Conservation (phyloP, 2,113 vertebrate genomes). For the Phycodurus eques region DNA sequence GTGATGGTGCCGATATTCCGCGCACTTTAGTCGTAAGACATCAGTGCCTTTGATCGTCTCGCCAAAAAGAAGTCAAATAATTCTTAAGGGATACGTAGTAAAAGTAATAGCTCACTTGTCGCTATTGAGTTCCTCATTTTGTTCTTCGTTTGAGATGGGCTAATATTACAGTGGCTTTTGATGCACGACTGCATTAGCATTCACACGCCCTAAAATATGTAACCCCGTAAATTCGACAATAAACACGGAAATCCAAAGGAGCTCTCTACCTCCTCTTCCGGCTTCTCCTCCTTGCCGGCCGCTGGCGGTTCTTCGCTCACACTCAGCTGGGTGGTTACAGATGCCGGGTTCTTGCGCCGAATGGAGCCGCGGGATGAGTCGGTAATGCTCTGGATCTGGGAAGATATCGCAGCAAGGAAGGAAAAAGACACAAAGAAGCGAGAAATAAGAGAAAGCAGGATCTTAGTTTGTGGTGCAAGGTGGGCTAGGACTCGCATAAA, state of each 20-base stretch:
- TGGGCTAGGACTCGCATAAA: neutral
- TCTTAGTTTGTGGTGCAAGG: neutral
- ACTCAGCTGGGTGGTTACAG: conserved; percentile 84
- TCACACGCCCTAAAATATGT: too few relatives aligned
- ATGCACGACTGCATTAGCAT: too few relatives aligned
- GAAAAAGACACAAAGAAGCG: neutral
- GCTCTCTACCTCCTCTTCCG: conserved; percentile 88
- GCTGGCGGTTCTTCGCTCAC: conserved; percentile 85
- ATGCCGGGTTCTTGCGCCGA: conserved; percentile 89
- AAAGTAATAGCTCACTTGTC: neutral
- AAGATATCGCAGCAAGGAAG: neutral
- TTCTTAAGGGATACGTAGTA: too few relatives aligned
- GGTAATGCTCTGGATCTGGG: conserved; percentile 95
- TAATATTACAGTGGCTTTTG: too few relatives aligned
- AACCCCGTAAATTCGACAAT: neutral
- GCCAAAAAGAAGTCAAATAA: too few relatives aligned
- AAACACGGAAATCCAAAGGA: neutral
- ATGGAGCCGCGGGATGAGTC: conserved; percentile 95
- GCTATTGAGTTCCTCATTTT: neutral
- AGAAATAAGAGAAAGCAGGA: neutral
- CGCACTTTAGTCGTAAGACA: too few relatives aligned
- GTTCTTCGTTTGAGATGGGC: too few relatives aligned
- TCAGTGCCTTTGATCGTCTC: too few relatives aligned
- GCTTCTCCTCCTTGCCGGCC: conserved; percentile 86
- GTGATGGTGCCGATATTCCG: too few relatives aligned